A percentile compares a stretch with the other conserved stretches of the same genome.
Conservation (phyloP, 2,797 vertebrate genomes). For the Epinephelus malabaricus region DNA sequence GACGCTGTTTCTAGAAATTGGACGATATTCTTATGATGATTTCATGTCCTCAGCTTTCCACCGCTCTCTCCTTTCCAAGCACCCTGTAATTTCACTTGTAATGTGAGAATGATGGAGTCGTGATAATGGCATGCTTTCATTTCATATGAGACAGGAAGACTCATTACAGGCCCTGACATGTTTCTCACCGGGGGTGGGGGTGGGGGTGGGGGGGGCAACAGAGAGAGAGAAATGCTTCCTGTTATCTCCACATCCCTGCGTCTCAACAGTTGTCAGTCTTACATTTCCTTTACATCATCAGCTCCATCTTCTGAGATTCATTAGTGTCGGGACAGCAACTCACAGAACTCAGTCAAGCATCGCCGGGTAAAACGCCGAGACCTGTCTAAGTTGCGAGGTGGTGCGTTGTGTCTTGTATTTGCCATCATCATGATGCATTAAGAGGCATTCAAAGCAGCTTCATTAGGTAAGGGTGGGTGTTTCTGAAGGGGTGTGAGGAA, state of each 20-base stretch:
- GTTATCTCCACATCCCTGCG: conserved; percentile 55
- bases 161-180: conserved; percentile 73
- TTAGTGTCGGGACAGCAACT: conserved; percentile 41
- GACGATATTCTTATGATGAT: conserved; percentile 59
- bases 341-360: conserved; percentile 39
- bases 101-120: conserved; percentile 74
- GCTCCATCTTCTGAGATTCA: conserved; percentile 63
- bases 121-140: conserved; percentile 78
- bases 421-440: neutral
- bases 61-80: conserved; percentile 17
- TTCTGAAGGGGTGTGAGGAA: neutral
- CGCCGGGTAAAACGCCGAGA: conserved; percentile 37
- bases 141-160: conserved; percentile 69
- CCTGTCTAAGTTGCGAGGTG: conserved; percentile 30
- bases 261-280: conserved; percentile 74
- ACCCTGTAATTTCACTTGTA: conserved; percentile 76
- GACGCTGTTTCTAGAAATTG: conserved; percentile 65
- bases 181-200: conserved; percentile 33
- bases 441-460: conserved; percentile 11
- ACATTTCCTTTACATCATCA: conserved; percentile 70
- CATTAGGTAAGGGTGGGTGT: conserved; percentile 10
- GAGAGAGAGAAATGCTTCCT: conserved; percentile 57
- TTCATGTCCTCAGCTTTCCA: conserved; percentile 47
- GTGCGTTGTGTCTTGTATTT: conserved; percentile 29
- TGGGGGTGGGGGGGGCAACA: neutral